Evolutionary conservation across 2,113 vertebrate genomes (phyloP), one percentile per base, ranked within the genome.

Genomic region (Centrocercus urophasianus): DNA sequence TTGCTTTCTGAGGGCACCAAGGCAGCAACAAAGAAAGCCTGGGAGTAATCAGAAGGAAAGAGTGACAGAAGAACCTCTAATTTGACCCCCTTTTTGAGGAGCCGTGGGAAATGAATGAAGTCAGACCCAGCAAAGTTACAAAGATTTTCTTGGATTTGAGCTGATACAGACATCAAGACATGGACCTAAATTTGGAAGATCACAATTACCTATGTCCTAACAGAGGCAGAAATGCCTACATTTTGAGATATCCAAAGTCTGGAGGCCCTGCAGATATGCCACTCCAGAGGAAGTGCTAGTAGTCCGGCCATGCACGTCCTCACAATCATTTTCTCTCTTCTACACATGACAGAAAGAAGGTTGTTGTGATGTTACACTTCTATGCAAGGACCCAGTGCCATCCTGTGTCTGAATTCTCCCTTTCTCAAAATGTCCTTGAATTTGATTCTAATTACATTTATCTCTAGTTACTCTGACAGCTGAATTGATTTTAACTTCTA

Each of bases 311-410:
- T 5, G 16, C 6, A 48, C 11, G 24, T 11, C 10, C 18, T 43
- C 21, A 42, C 5, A 59, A 10, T 2, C 10, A 32, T 17, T 47
- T 6, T 13, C 56, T 42, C 47, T 82, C 28, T 74, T 34, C 32
- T 32, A 27, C 27, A 38, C 0, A 0, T 0, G 0, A 42, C 28
- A 81, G 43, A 43, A 80, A 42, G 13, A 34, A 18, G 2, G 18
- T n/a, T 10, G 45, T 57, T 38, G 22, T 75, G 50, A 63, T 21
- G 6, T 17, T 32, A 6, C 47, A 59, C 28, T 70, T n/a, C 34
- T 80, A 3, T 28, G 25, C 27, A 60, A 42, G n/a, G 27, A 38
- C 15, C 11, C 1, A 0, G 11, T 52, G 13, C 27, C 8, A 81
- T 11, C 5, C 3, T 25, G 42, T 63, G 20, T 13, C 50, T 22